Conservation (phyloP, 2,113 vertebrate genomes). For the Rhea americana region DNA sequence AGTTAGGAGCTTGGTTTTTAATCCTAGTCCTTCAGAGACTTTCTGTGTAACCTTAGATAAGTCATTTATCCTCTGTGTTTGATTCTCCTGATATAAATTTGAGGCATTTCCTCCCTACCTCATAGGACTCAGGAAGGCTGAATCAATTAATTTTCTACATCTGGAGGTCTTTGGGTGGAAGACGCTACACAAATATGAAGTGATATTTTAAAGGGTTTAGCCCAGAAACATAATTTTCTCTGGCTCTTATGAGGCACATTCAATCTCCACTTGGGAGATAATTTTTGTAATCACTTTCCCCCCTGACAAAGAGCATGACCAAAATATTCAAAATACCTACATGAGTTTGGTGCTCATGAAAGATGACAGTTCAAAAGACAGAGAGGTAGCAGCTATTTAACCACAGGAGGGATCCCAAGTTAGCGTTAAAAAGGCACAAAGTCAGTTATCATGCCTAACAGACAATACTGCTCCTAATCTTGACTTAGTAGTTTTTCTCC, state of each 20-base stretch:
- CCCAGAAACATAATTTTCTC: neutral
- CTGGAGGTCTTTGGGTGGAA: neutral
- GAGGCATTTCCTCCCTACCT: neutral
- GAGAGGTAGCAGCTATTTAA: neutral
- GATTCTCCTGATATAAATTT: neutral
- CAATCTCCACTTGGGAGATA: neutral
- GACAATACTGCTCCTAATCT: neutral
- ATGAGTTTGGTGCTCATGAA: neutral
- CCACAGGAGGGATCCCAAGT: neutral
- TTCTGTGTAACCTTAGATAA: neutral
- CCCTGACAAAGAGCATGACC: neutral
- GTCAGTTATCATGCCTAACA: neutral
- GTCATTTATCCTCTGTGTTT: neutral
- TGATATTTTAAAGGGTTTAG: neutral
- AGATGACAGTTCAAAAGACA: neutral
- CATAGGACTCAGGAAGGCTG: neutral
- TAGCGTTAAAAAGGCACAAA: neutral
- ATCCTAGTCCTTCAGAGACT: neutral
- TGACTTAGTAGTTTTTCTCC: neutral
- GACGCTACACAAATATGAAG: neutral
- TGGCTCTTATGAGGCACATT: accelerated
- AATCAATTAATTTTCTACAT: neutral
- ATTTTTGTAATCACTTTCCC: neutral
- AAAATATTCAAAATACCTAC: neutral
- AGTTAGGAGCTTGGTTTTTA: neutral